Conservation (phyloP, 2,113 vertebrate genomes). For the Cranoglanis bouderius region DNA sequence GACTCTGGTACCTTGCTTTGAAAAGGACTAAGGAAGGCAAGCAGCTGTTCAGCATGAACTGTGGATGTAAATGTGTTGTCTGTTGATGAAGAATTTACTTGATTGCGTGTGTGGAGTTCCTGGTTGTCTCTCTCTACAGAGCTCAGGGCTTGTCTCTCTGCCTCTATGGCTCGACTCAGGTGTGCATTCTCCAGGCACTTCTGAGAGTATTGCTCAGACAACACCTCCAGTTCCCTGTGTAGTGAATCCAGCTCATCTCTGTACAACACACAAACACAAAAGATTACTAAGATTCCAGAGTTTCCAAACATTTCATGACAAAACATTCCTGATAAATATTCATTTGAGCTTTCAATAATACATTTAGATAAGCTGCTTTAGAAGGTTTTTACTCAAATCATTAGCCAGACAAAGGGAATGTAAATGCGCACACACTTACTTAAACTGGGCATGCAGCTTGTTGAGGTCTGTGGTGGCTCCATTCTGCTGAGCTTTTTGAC, state of each 20-base stretch:
- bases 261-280: conserved; percentile 29
- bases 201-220: conserved; percentile 92
- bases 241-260: conserved; percentile 87
- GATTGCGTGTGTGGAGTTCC: conserved; percentile 85
- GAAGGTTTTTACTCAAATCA: background rate
- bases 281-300: background rate
- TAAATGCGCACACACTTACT: conserved; percentile 73
- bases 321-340: background rate
- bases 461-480: conserved; percentile 80
- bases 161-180: conserved; percentile 85
- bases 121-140: conserved; percentile 87
- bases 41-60: background rate
- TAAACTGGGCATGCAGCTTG: conserved; percentile 78
- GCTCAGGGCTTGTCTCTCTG: conserved; percentile 80
- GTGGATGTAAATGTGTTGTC: background rate
- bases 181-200: conserved; percentile 92
- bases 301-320: background rate
- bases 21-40: background rate
- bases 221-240: conserved; percentile 87
- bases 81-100: conserved; percentile 68
- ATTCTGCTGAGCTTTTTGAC: conserved; percentile 79
- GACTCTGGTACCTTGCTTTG: background rate
- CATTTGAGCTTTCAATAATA: background rate
- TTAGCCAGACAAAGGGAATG: background rate
- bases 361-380: background rate